Base-by-base conservation (phyloP, 2,113 vertebrate genomes). In the Pelusios castaneus region DNA sequence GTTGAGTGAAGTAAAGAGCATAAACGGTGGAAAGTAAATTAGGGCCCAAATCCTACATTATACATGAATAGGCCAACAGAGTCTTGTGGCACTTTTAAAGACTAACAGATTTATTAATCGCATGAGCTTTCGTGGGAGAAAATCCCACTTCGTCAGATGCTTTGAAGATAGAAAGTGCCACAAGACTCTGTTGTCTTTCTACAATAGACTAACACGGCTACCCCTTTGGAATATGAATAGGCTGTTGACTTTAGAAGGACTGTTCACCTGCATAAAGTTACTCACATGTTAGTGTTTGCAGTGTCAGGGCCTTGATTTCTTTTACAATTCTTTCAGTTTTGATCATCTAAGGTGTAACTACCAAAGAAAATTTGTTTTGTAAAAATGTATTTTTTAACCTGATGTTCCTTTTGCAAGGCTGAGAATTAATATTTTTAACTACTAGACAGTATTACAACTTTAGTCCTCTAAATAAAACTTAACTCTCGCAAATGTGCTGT, bases 281-380 rank as follows among this genome's bases (percentile, higher is more conserved):
- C 51, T 52, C 51, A 16, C n/a, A 22, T 70, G 63, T 70, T 70
- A 5, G 1, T 38, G 92, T 88, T 82, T 82, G 58, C 54, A 86
- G 8, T 1, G 31, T 54, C 34, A 38, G 51, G 7, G 3, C 34
- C n/a, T 54, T 54, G 22, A 52, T 31, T 77, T 47, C 63, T 70
- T 70, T 38, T 67, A 8, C 34, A 87, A 14, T 2, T 24, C 2
- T 19, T 85, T 95, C 22, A 3, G 9, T 73, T 89, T 84, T 85
- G 12, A 1, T 85, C 89, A 77, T 43, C 14, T 80, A 81, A 56
- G 1, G 38, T 87, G 22, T 54, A 79, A 16, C 13, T 55, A 3
- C 25, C 78, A 89, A 85, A 6, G 29, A 85, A 1, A 52, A 1
- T 11, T 17, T 1, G 1, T 0, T 25, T 54, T 56, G 25, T 56